phyloP scores from a whole-genome alignment of 2,113 vertebrate genomes.

The Orycteropus afer region DNA sequence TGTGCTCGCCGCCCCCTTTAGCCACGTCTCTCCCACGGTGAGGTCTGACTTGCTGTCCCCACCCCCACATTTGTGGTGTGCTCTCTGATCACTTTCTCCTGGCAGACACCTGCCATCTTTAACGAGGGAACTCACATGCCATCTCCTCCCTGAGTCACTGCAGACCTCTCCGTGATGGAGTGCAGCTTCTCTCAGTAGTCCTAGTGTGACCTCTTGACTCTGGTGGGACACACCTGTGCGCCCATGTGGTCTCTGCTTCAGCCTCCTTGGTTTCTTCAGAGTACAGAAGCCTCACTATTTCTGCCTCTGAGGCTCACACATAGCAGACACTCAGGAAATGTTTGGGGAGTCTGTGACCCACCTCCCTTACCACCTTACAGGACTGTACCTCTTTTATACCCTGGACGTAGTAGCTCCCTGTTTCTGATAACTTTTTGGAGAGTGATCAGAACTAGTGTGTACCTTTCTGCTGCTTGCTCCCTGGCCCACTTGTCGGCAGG shows the following conservation, averaged over 20 bases:
- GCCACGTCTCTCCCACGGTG: fast-evolving
- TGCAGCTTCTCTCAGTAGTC: background rate
- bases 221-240: fast-evolving
- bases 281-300: background rate
- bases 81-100: background rate
- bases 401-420: background rate
- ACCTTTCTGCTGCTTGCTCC: background rate
- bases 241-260: background rate
- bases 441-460: background rate
- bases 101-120: background rate
- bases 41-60: no score
- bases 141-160: background rate
- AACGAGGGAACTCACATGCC: fast-evolving
- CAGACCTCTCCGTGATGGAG: background rate
- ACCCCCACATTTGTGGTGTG: background rate
- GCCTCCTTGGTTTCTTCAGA: background rate
- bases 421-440: background rate
- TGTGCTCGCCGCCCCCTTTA: background rate
- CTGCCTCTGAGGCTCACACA: fast-evolving
- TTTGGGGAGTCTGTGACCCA: background rate
- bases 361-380: background rate
- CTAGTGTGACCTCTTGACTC: fast-evolving
- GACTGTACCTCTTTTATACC: background rate
- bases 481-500: background rate
- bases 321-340: background rate